Evolutionary conservation across 1,140 invertebrate genomes (phyloP), one percentile per base, ranked within the genome.

Genomic region (Camponotus floridanus): DNA sequence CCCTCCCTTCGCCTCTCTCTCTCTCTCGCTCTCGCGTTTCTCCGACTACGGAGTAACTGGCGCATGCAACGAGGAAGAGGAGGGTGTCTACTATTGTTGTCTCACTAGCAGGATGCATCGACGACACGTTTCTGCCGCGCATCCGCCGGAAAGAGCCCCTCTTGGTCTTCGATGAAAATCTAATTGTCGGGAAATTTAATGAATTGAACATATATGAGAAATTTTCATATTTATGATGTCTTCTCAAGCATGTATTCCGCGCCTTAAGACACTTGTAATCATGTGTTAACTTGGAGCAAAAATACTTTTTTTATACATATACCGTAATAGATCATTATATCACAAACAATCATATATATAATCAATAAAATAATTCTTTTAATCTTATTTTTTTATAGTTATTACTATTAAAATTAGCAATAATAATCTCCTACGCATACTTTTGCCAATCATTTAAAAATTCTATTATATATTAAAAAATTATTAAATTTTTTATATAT

Each of bases 61-160:
- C 88, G 42, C 85, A 48, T 65, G 15, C 61, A 39, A 89, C 87
- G 86, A 89, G 88, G 86, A 89, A 87, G 88, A 89, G 87, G 76
- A 85, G 85, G 74, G 85, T 89, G 85, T 57, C 57, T 62, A 48
- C 87, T 61, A 89, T 90, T 89, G 88, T 90, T 67, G 87, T 90
- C 89, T 86, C 87, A 86, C 74, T 71, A 67, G 64, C 91, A 85
- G 86, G 86, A 88, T 90, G 86, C 81, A 86, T 91, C 86, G 86
- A 84, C 84, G 89, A 92, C 91, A 89, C 87, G 85, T 90, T 86
- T 90, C 87, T 80, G 71, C 76, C 76, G 70, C 76, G 84, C 91
- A 92, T 92, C 92, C 91, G 92, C 88, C 91, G 92, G 92, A 92
- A 92, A 90, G 76, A 84, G 87, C 84, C 87, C 76, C 87, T 88